phyloP scores from a whole-genome alignment of 2,888 invertebrate genomes.

The Hirudinaria manillensis region DNA sequence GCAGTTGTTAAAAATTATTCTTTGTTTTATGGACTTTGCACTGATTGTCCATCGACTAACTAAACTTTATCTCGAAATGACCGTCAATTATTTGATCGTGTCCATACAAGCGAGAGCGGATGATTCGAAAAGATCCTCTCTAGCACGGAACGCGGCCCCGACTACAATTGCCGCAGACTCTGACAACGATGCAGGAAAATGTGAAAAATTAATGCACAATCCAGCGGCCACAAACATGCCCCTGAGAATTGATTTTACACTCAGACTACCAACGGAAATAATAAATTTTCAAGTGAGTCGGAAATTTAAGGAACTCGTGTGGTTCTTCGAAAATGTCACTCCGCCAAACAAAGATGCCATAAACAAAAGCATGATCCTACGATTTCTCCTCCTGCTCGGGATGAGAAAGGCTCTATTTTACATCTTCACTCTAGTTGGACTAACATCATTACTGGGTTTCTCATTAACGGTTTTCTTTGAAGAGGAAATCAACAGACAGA shows the following conservation, averaged over 20 bases:
- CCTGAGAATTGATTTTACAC: slow-evolving; percentile 1
- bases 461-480: not conserved
- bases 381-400: not conserved
- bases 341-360: slow-evolving; percentile 1
- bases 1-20: slow-evolving; percentile 11
- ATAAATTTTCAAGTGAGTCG: slow-evolving; percentile 4
- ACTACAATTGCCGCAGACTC: not conserved
- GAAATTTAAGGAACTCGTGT: not conserved
- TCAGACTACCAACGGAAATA: not conserved
- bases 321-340: slow-evolving; percentile 1
- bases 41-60: slow-evolving; percentile 10
- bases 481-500: not conserved
- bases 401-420: not conserved
- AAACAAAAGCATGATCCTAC: not conserved
- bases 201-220: slow-evolving; percentile 6
- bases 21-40: slow-evolving; percentile 16
- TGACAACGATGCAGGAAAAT: not conserved
- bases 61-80: slow-evolving; percentile 21
- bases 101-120: not conserved
- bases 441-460: slow-evolving; percentile 10
- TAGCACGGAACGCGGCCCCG: too few species aligned
- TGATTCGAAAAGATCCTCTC: too few species aligned
- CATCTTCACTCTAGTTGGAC: not conserved
- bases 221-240: not conserved
- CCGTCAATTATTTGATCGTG: slow-evolving; percentile 19